These are phyloP conservation scores for Ornithoptera alexandrae DNA, from an alignment of 2,888 invertebrate genomes.

Conservation along the genomic window DNA sequence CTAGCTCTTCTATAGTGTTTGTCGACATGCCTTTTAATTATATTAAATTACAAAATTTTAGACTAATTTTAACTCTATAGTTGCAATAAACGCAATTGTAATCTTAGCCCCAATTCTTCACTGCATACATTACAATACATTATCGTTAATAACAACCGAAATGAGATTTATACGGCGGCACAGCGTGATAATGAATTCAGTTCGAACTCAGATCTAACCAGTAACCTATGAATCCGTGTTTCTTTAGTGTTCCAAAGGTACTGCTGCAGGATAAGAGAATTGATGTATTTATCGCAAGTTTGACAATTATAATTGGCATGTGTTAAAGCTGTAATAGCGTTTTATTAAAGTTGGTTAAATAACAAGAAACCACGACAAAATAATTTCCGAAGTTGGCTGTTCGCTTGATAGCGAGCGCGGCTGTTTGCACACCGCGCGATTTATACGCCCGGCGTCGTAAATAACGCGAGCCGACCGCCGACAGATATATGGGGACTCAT, in stretches of 20 bases:
- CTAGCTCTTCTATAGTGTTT: background rate
- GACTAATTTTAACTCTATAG: background rate
- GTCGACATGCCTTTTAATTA: background rate
- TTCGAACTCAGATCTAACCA: conserved; percentile 49
- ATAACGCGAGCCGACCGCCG: conserved; percentile 61
- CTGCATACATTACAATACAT: conserved; percentile 67
- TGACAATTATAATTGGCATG: background rate
- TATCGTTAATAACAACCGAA: conserved; percentile 48
- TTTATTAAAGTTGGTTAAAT: background rate
- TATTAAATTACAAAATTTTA: background rate
- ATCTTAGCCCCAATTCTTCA: conserved; percentile 40
- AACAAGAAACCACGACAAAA: conserved; percentile 39
- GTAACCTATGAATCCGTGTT: too few relatives aligned
- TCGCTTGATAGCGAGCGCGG: conserved; percentile 31
- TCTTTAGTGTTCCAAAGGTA: too few relatives aligned
- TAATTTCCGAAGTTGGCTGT: conserved; percentile 36
- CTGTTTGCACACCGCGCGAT: conserved; percentile 69
- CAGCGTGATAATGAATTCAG: conserved; percentile 51
- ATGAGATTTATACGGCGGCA: background rate
- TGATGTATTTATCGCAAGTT: too few relatives aligned
- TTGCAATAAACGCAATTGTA: conserved; percentile 12
- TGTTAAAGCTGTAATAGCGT: background rate
- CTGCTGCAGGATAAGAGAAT: too few relatives aligned
- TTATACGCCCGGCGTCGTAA: conserved; percentile 61
- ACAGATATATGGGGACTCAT: conserved; percentile 71